These are phyloP conservation scores for Corythoichthys intestinalis DNA, from an alignment of 2,113 vertebrate species.

Conservation along the genomic window DNA sequence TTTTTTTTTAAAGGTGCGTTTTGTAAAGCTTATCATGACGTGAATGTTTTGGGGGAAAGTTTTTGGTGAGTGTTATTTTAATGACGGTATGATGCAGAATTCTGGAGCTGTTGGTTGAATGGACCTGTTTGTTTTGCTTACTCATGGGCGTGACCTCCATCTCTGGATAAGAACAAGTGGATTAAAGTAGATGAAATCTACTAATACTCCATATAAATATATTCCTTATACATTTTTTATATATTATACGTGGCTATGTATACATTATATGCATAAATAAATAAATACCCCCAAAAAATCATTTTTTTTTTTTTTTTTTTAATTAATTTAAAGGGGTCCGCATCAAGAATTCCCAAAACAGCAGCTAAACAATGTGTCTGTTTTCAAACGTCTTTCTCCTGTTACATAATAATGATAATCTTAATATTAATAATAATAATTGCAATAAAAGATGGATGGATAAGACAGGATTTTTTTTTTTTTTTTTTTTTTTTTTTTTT, in stretches of 20 bases:
- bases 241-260: neutral
- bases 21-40: neutral
- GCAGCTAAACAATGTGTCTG: no score
- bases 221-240: no score
- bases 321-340: neutral
- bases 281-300: neutral
- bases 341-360: no score
- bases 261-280: neutral
- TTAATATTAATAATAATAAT: no score
- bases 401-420: no score
- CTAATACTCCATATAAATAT: neutral
- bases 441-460: no score
- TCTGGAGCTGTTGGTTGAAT: slow-evolving; percentile 5
- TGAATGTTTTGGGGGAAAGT: neutral
- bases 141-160: slow-evolving; percentile 51
- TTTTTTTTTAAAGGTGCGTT: neutral
- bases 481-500: no score
- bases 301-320: neutral
- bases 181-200: slow-evolving; percentile 34
- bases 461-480: no score
- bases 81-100: neutral
- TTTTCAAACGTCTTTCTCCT: no score
- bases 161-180: slow-evolving; percentile 44
- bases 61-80: no score
- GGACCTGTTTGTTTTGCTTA: slow-evolving; percentile 32